These are phyloP conservation scores for Illadopsis cleaveri DNA, from an alignment of 2,113 vertebrate genomes.

Conservation along the genomic window DNA sequence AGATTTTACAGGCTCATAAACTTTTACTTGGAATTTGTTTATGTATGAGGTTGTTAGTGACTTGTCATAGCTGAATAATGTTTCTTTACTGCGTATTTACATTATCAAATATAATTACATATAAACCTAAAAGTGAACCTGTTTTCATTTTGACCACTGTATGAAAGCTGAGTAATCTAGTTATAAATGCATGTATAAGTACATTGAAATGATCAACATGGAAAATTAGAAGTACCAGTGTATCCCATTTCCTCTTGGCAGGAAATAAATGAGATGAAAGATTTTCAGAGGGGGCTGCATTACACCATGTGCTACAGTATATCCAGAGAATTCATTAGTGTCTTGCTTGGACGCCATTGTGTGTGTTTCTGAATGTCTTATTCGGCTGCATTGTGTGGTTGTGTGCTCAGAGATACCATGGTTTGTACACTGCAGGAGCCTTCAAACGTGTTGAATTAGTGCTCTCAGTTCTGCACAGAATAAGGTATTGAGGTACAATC, in stretches of 20 bases:
- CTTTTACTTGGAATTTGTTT: background rate
- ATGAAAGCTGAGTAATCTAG: background rate
- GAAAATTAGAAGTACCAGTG: background rate
- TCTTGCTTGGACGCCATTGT: background rate
- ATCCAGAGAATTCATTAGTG: background rate
- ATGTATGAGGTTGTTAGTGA: background rate
- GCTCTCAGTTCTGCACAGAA: background rate
- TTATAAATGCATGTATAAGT: background rate
- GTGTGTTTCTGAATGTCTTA: background rate
- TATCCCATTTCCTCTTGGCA: background rate
- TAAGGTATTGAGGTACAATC: background rate
- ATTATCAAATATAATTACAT: background rate
- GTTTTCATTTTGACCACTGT: background rate
- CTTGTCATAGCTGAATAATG: background rate
- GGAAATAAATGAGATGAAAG: background rate
- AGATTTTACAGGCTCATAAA: background rate
- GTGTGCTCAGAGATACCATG: background rate
- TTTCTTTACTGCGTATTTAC: background rate
- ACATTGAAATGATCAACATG: background rate
- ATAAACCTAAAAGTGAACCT: background rate
- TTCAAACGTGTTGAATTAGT: background rate
- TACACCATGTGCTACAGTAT: background rate
- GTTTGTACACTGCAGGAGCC: background rate
- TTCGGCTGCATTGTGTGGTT: background rate
- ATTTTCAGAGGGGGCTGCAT: background rate